These are phyloP conservation scores for Hylia prasina DNA, from an alignment of 2,113 vertebrate genomes.

Conservation along the genomic window DNA sequence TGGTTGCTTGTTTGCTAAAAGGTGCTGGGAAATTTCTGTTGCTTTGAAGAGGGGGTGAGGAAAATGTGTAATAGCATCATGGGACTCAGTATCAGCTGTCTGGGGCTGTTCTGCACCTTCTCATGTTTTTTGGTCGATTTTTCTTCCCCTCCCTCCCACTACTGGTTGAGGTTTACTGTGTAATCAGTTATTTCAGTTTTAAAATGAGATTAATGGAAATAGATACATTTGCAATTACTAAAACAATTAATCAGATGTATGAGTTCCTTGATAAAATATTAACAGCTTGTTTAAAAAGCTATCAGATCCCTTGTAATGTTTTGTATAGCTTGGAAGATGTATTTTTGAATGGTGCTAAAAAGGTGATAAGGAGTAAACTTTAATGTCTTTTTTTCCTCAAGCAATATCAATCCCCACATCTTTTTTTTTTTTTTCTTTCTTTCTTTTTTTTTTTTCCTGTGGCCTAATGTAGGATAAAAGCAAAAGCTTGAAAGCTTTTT, in stretches of 20 bases:
- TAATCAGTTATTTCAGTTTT: not conserved
- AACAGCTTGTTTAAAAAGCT: not conserved
- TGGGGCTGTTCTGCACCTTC: not conserved
- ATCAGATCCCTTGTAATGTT: not conserved
- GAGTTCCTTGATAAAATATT: not conserved
- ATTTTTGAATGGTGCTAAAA: not conserved
- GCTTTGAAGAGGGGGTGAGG: not conserved
- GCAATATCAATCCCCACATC: accelerated
- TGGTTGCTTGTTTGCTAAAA: not conserved
- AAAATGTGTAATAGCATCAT: not conserved
- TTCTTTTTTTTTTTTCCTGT: too few species aligned
- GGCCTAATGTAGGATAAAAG: not conserved
- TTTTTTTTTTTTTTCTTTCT: too few species aligned
- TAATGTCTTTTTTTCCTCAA: not conserved
- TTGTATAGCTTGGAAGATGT: not conserved
- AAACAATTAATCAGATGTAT: not conserved
- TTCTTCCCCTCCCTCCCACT: not conserved
- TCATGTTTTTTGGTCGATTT: not conserved
- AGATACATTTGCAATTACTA: not conserved
- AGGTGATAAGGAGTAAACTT: not conserved
- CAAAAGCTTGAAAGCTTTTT: not conserved
- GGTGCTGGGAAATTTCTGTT: not conserved
- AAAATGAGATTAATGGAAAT: not conserved
- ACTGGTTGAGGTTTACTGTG: not conserved
- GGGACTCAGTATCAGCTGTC: not conserved